Evolutionary conservation across 2,888 invertebrate genomes (phyloP), one percentile per base, ranked within the genome.

Genomic region (Aricia artaxerxes): DNA sequence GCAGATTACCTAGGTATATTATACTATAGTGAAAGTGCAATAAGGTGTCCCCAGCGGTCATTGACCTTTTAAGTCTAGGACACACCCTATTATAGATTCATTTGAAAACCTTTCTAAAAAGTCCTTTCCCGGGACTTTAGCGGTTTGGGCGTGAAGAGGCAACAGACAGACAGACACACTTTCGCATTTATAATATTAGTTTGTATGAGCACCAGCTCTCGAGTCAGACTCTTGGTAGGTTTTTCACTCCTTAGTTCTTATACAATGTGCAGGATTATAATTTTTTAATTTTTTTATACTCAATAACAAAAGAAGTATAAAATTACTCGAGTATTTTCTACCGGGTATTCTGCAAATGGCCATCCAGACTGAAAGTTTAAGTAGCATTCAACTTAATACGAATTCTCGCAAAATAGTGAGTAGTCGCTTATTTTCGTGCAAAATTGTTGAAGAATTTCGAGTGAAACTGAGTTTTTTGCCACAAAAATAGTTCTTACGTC

Each of bases 361-460:
- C 24, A 31, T 64, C 64, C 64, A 64, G 31, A 64, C 64, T 24
- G 9, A 64, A 64, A 24, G 24, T 64, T 64, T 64, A 31, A 64
- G 64, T 64, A 64, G 64, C 64, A 64, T 64, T 64, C 64, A 64
- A 64, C 64, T 24, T 64, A 64, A 64, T 64, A 31, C 64, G 64
- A 64, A 64, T 64, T 31, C 31, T 24, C 9, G 24, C n/a, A 61
- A 24, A 61, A 61, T 61, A 2, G 24, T 61, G 61, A 61, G 60
- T 60, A 60, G 24, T 61, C 61, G 61, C 61, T 61, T 24, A 61
- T 61, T 61, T 61, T 61, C 61, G 61, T 31, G 24, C 24, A 64
- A 7, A 31, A 64, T 31, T 7, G 64, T 64, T 9, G 64, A 64
- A 31, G 31, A 31, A 24, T 64, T 64, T 64, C 31, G 64, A 11